Conservation (phyloP, 2,797 vertebrate species). For the Scomberomorus guttatus region DNA sequence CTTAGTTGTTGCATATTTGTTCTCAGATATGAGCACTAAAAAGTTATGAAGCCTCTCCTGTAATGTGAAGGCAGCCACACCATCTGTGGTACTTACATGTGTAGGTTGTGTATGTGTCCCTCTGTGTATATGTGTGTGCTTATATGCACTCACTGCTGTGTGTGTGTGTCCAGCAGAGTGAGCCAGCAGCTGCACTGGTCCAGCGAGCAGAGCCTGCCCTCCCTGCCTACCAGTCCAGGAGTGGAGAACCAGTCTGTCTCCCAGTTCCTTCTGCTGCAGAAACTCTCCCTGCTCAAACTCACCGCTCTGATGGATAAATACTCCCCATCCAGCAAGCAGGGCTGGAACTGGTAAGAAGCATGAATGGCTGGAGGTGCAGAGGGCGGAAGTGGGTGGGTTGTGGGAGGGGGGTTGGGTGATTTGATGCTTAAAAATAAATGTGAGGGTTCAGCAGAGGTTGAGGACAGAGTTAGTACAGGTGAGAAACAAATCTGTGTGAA, state of each 20-base stretch:
- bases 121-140: neutral
- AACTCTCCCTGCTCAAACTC: slow-evolving; percentile 89
- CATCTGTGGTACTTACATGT: neutral
- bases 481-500: neutral
- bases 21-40: slow-evolving; percentile 46
- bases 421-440: neutral
- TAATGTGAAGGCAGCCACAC: slow-evolving; percentile 20
- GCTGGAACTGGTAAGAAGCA: slow-evolving; percentile 91
- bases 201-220: slow-evolving; percentile 76
- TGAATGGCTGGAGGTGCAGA: neutral
- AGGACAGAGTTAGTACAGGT: neutral
- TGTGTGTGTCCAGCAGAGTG: slow-evolving; percentile 64
- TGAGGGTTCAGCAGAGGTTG: neutral
- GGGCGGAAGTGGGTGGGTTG: neutral
- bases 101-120: neutral
- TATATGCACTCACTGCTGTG: neutral
- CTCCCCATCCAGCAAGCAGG: slow-evolving; percentile 91
- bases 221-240: slow-evolving; percentile 67
- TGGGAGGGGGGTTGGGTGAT: too few relatives aligned
- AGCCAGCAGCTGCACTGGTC: slow-evolving; percentile 77
- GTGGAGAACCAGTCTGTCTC: slow-evolving; percentile 82
- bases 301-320: slow-evolving; percentile 92
- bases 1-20: slow-evolving; percentile 36
- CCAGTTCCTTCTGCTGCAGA: slow-evolving; percentile 87
- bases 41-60: slow-evolving; percentile 44